These are phyloP conservation scores for Drosophila sordidapex DNA, from an alignment of 2,888 invertebrate species.

Conservation along the genomic window DNA sequence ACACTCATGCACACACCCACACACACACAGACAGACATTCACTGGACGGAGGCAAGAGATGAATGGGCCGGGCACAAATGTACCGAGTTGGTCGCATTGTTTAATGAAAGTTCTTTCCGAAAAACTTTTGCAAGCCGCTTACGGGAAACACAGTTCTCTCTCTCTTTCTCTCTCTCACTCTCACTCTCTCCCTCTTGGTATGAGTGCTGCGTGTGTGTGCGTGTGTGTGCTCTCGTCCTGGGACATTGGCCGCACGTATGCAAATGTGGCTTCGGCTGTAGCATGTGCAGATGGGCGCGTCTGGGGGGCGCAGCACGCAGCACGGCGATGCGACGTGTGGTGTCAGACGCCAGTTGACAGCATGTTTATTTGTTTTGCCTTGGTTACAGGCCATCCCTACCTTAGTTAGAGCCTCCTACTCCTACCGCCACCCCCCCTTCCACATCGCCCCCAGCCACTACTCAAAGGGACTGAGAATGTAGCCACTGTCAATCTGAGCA, in stretches of 20 bases:
- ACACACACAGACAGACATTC: slow-evolving; percentile 10
- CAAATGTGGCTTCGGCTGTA: slow-evolving; percentile 54
- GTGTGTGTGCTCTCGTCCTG: slow-evolving; percentile 39
- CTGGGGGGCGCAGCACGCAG: slow-evolving; percentile 21
- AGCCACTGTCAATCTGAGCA: slow-evolving; percentile 53
- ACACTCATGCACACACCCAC: slow-evolving; percentile 10
- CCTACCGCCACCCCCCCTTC: background rate
- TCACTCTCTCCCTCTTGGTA: slow-evolving; percentile 12
- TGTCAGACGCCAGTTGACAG: slow-evolving; percentile 81
- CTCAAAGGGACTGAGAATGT: slow-evolving; percentile 14
- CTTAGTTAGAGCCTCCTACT: background rate
- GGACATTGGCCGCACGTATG: slow-evolving; percentile 66
- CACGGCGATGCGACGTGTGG: slow-evolving; percentile 63
- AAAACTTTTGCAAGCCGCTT: slow-evolving; percentile 70
- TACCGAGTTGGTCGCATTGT: slow-evolving; percentile 75
- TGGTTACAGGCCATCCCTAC: slow-evolving; percentile 22
- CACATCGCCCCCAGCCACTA: background rate
- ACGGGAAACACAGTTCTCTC: slow-evolving; percentile 31
- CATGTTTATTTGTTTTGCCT: slow-evolving; percentile 78
- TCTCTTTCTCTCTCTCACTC: slow-evolving; percentile 6
- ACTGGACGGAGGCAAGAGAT: slow-evolving; percentile 54
- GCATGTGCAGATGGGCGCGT: slow-evolving; percentile 42
- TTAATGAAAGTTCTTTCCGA: slow-evolving; percentile 79
- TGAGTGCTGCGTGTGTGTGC: slow-evolving; percentile 15
- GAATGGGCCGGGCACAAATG: slow-evolving; percentile 67